Evolutionary conservation across 30 jellyfish, hydroid and myxozoan genomes (phyloP).

Genomic region (Turritopsis dohrnii): DNA sequence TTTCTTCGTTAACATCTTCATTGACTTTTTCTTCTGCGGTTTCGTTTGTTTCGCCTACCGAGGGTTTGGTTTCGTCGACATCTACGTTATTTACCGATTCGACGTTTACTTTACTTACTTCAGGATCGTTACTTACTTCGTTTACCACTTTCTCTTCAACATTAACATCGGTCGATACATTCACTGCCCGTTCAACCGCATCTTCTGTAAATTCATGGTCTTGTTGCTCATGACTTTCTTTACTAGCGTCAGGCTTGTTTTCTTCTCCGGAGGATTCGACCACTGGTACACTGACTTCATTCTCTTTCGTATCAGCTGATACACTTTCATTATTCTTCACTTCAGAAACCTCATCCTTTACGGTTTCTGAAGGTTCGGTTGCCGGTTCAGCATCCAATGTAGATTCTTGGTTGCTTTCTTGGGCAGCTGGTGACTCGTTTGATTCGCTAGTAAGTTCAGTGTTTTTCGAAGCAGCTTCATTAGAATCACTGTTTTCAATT

Average conservation of each 20-base stretch:
- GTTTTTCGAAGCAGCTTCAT: not conserved
- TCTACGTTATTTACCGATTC: not conserved
- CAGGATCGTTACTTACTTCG: not conserved
- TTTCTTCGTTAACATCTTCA: not conserved
- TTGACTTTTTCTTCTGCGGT: not conserved
- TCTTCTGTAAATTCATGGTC: not conserved
- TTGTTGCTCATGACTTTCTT: not conserved
- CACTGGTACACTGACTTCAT: not conserved
- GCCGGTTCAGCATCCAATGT: not conserved
- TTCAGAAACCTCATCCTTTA: not conserved
- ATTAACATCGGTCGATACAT: constrained; percentile 1
- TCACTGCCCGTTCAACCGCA: not conserved
- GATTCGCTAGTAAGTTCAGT: not conserved
- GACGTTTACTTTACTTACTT: not conserved
- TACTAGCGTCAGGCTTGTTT: not conserved
- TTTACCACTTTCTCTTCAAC: not conserved
- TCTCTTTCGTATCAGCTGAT: not conserved
- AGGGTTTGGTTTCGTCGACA: constrained; percentile 1
- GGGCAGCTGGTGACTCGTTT: too few species aligned
- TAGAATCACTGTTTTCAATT: not conserved
- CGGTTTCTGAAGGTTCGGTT: not conserved
- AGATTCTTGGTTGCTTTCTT: not conserved
- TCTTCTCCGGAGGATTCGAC: not conserved
- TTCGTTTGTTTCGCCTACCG: not conserved
- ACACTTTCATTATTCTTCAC: not conserved